Base-by-base conservation (phyloP, 1,140 invertebrate genomes). In the Macrobrachium rosenbergii region DNA sequence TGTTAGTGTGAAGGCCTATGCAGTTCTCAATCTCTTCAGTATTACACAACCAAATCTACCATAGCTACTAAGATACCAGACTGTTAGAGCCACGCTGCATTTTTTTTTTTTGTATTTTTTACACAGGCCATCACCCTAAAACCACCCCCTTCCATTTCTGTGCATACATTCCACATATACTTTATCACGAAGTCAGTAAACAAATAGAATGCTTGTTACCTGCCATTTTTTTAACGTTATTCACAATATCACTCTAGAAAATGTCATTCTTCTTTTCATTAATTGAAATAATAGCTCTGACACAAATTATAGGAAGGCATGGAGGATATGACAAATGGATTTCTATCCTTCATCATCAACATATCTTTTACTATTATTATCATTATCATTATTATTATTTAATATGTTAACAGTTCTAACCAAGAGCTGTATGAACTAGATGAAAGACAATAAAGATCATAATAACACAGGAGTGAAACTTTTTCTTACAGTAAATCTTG, bases 261-360 rank as follows among this genome's bases (percentile, higher is more conserved):
- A 12, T 52, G 45, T 72, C 69, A 73, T 21, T n/a, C 64, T n/a
- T 59, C 19, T 52, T 0, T 58, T 21, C 67, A 59, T 73, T 82
- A 72, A 11, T 67, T 52, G 67, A 59, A 72, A 82, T 59, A 73
- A 67, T 73, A 82, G 67, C 23, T 73, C 52, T 73, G 67, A 82
- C 81, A 82, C 45, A 78, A 63, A 80, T 45, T 69, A 21, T 59
- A 82, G 67, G 81, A 82, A 82, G 81, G 81, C 81, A 82, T 82
- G 81, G 58, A 58, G 81, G n/a, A 21, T 28, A 52, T 23, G 16
- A 23, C 14, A 45, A n/a, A 64, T 21, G 21, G 7, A 59, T 78
- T 78, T 19, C 72, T 37, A 37, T 37, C 72, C 17, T 23, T 58
- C 75, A 77, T 21, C 19, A 59, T 21, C 45, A 28, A 67, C 64